phyloP scores from a whole-genome alignment of 2,113 vertebrate genomes.

The Smithornis capensis region DNA sequence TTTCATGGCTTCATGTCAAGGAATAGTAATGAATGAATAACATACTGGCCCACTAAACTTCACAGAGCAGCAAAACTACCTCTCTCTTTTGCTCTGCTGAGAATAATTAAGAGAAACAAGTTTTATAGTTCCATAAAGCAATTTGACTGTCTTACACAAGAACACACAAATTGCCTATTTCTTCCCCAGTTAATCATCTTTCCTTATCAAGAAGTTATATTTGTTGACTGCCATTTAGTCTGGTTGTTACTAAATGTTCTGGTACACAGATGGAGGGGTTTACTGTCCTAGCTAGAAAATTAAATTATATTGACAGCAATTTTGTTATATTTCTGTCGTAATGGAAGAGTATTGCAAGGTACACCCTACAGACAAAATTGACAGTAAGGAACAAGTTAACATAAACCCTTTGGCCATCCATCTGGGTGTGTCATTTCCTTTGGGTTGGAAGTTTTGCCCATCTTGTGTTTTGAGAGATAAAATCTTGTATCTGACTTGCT shows the following conservation, averaged over 20 bases:
- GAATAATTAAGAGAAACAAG: background rate
- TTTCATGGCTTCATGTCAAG: background rate
- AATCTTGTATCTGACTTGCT: conserved; percentile 4
- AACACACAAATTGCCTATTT: background rate
- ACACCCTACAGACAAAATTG: background rate
- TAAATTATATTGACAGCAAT: background rate
- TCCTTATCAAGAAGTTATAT: background rate
- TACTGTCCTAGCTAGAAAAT: background rate
- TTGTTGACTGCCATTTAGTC: background rate
- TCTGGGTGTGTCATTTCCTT: background rate
- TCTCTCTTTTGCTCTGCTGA: background rate
- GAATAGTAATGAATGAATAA: background rate
- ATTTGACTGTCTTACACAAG: background rate
- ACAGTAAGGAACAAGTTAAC: background rate
- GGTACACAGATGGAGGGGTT: background rate
- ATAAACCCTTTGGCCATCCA: background rate
- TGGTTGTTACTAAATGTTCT: background rate
- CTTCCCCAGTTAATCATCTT: background rate
- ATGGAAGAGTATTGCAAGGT: background rate
- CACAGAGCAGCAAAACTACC: background rate
- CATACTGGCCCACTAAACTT: background rate
- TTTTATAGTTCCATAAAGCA: background rate
- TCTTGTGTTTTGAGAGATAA: conserved; percentile 18
- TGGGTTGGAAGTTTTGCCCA: background rate
- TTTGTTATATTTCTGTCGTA: background rate